Base-by-base conservation (phyloP, 2,113 vertebrate species). In the Lamprologus ornatipinnis region DNA sequence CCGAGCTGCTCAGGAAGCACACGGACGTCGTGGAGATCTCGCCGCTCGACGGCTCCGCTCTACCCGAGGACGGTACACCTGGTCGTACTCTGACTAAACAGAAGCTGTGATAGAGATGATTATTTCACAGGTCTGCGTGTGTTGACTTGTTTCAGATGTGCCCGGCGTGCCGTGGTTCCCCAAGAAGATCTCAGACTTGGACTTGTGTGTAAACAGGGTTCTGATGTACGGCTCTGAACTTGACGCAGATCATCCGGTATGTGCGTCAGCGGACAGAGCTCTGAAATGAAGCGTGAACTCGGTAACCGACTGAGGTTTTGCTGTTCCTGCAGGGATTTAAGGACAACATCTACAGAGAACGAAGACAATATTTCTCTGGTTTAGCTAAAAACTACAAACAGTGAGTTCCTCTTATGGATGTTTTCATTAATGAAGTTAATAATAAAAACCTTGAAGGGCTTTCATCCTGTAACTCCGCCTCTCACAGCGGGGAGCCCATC, bases 181-280 rank as follows among this genome's bases (percentile, higher is more conserved):
- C 9, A 87, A 60, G 81, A 87, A 78, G 81, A 87, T 87, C 55
- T 83, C 85, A 6, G 85, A 87, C n/a, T 28, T 87, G 85, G 81
- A 87, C 37, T 3, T 53, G 31, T 87, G 85, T 82, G 11, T 55
- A 58, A 78, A 87, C 80, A 82, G 47, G 7, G 85, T 87, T 31
- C 42, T 87, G 81, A 87, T 87, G 85, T 87, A 83, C 1, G 85
- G 85, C 68, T 87, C 80, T 28, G 85, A 87, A 1, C 49, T 87
- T 1, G 80, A 87, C 1, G 85, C 85, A 1, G 85, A 87, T 83
- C 85, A 87, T n/a, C 85, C 85, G 54, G 85, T 87, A 31, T 21
- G 54, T 60, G 12, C 5, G 17, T 65, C 6, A 33, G 35, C 6
- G 2, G 31, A 8, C 15, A n/a, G 26, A 79, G 42, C 42, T 49